Conservation (phyloP, 1,140 invertebrate species). For the Monochamus saltuarius region DNA sequence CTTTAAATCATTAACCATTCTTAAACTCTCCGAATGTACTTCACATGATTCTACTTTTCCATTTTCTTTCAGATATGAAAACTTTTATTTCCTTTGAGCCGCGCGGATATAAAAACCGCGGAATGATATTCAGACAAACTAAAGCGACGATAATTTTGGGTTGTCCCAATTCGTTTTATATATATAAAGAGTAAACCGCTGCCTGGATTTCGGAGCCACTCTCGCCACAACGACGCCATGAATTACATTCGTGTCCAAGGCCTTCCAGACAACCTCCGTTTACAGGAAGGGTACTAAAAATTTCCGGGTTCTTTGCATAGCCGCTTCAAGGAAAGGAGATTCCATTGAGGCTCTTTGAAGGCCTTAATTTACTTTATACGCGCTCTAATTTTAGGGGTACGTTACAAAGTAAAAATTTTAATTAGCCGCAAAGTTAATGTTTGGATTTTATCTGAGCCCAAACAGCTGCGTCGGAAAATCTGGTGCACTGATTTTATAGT, state of each 20-base stretch:
- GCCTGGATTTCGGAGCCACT: conserved; percentile 18
- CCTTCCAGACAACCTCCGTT: conserved; percentile 10
- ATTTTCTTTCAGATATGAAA: conserved; percentile 2
- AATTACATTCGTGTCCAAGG: conserved; percentile 18
- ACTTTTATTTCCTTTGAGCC: background rate
- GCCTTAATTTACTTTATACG: too few relatives aligned
- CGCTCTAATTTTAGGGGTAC: conserved; percentile 6
- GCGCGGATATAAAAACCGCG: conserved; percentile 9
- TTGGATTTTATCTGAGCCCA: too few relatives aligned
- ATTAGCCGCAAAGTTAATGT: too few relatives aligned
- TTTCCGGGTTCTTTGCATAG: too few relatives aligned
- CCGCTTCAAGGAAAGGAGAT: conserved; percentile 9
- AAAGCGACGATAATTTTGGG: conserved; percentile 18
- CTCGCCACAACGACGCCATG: conserved; percentile 24
- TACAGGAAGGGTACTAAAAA: too few relatives aligned
- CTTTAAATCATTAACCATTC: background rate
- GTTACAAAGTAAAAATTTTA: conserved; percentile 4
- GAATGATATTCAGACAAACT: conserved; percentile 19
- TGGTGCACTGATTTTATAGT: too few relatives aligned
- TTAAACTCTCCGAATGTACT: background rate
- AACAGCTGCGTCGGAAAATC: too few relatives aligned
- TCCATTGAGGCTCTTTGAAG: too few relatives aligned
- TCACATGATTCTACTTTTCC: background rate
- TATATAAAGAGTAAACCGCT: conserved; percentile 13
- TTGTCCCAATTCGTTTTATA: conserved; percentile 18